A percentile compares a stretch with the other conserved stretches of the same genome.
These are phyloP conservation scores for Miniopterus natalensis DNA, from an alignment of 2,113 vertebrate genomes.

Conservation along the genomic window DNA sequence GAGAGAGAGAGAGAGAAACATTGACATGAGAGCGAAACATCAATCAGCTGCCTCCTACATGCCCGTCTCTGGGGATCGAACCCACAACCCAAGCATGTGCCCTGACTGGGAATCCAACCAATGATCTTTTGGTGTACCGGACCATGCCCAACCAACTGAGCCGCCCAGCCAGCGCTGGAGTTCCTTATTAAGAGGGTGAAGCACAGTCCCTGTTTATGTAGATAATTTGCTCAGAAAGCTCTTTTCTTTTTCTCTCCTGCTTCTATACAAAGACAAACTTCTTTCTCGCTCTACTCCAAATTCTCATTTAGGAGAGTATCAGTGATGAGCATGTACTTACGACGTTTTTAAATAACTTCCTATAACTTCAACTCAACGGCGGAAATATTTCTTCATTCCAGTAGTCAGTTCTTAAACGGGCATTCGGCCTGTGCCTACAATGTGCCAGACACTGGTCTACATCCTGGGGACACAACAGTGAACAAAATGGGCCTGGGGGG, in stretches of 20 bases:
- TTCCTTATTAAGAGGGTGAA: neutral
- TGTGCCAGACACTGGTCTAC: neutral
- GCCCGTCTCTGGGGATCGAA: neutral
- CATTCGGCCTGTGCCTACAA: fast-evolving
- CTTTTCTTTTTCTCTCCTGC: neutral
- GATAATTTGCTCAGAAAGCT: conserved; percentile 38
- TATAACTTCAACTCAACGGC: neutral
- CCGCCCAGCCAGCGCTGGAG: neutral
- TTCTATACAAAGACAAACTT: conserved; percentile 26
- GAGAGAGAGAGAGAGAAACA: neutral
- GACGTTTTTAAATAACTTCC: neutral
- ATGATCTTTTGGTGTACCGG: neutral
- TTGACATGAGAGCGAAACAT: neutral
- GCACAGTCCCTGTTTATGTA: neutral
- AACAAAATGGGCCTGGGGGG: too few species aligned
- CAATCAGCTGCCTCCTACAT: neutral
- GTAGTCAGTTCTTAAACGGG: neutral
- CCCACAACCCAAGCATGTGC: neutral
- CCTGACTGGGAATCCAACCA: neutral
- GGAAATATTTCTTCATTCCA: neutral
- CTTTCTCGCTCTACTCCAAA: neutral
- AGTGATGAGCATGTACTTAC: neutral
- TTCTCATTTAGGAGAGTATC: neutral
- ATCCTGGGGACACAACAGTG: neutral
- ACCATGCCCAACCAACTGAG: neutral